A percentile compares a stretch with the other conserved stretches of the same genome.
Evolutionary conservation across 1,140 invertebrate genomes (phyloP).

Genomic region (Holotrichia oblita): DNA sequence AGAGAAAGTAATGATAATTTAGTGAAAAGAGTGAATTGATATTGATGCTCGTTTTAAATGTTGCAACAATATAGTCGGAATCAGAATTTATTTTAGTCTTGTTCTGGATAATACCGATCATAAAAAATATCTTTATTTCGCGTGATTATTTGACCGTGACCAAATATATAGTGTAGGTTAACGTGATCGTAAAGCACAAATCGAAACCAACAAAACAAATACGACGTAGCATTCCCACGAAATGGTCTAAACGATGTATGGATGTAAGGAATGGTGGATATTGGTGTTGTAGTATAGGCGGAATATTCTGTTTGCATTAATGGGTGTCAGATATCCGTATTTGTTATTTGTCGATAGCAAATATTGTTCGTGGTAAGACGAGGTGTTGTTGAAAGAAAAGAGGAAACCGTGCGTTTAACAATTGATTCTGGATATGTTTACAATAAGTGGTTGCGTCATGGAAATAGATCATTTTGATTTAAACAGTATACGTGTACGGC

Average conservation of each 20-base stretch:
- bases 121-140: background rate
- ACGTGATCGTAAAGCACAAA: background rate
- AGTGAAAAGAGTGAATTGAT: too few relatives aligned
- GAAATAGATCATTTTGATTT: too few relatives aligned
- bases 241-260: too few relatives aligned
- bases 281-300: conserved; percentile 11
- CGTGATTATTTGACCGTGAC: conserved; percentile 6
- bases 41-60: too few relatives aligned
- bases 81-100: background rate
- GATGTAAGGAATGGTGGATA: background rate
- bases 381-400: conserved; percentile 26
- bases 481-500: too few relatives aligned
- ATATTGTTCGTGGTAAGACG: background rate
- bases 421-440: background rate
- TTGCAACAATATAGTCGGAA: too few relatives aligned
- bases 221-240: background rate
- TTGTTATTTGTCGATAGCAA: conserved; percentile 1
- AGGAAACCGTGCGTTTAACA: background rate
- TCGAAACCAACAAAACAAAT: background rate
- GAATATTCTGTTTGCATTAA: background rate
- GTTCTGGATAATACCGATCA: background rate
- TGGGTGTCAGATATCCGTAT: background rate
- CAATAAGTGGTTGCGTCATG: background rate
- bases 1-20: too few relatives aligned
- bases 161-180: background rate